Conservation (phyloP, 2,888 invertebrate species). For the Rhodophaea formosa region DNA sequence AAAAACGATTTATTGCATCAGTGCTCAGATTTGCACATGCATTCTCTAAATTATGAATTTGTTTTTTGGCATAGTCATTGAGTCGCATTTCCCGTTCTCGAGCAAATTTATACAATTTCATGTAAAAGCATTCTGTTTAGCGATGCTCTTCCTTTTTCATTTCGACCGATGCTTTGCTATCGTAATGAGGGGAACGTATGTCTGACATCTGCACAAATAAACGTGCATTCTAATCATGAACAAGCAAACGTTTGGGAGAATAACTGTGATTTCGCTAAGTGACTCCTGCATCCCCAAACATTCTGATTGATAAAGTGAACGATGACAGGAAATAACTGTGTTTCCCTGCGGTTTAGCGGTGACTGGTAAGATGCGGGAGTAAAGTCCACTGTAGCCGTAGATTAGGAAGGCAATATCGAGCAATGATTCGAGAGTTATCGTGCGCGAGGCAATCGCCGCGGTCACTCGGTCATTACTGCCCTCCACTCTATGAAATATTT, state of each 20-base stretch:
- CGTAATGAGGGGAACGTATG: slow-evolving; percentile 7
- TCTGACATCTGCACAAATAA: slow-evolving; percentile 1
- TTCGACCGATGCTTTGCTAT: slow-evolving; percentile 4
- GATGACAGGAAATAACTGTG: slow-evolving; percentile 12
- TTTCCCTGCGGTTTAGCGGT: slow-evolving; percentile 1
- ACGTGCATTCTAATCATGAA: slow-evolving; percentile 7
- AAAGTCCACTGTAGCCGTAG: slow-evolving; percentile 6
- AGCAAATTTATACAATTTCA: slow-evolving; percentile 15
- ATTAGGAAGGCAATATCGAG: slow-evolving; percentile 18
- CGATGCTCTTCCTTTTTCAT: slow-evolving; percentile 5
- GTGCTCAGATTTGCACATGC: neutral
- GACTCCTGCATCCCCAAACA: neutral
- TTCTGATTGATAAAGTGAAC: slow-evolving; percentile 3
- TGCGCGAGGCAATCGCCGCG: slow-evolving; percentile 47
- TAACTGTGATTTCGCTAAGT: slow-evolving; percentile 6
- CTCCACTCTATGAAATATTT: slow-evolving; percentile 79
- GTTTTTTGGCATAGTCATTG: slow-evolving; percentile 1
- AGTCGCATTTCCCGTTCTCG: slow-evolving; percentile 1
- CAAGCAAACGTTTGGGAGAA: slow-evolving; percentile 1
- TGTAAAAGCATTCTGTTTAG: slow-evolving; percentile 13
- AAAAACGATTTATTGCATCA: too few relatives aligned
- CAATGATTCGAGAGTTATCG: slow-evolving; percentile 27
- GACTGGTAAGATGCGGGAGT: slow-evolving; percentile 5
- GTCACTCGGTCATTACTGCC: slow-evolving; percentile 80
- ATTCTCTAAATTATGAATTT: neutral